Base-by-base conservation (phyloP, 2,113 vertebrate genomes). In the Bujurquina vittata region DNA sequence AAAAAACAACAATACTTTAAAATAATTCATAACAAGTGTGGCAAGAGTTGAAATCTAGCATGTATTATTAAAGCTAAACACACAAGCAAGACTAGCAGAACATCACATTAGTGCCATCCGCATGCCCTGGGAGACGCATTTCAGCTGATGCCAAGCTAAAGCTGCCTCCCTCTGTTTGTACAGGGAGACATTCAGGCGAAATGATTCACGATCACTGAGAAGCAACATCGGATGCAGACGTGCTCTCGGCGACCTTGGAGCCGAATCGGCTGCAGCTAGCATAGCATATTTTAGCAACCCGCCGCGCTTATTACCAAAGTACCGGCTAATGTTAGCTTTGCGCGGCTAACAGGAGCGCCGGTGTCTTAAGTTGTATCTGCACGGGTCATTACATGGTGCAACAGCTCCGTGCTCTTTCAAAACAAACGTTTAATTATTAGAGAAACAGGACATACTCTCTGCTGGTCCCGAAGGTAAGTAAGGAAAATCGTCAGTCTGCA, bases 401-500 rank as follows among this genome's bases (percentile, higher is more conserved):
- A 6, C 1, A 2, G 22, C 1, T 15, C 10, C 3, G 0, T 17
- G 15, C 2, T 31, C 3, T 6, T 2, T n/a, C 15, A 4, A 31
- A 58, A 29, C 3, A 33, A 3, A 18, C 37, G 10, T 52, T 23
- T 1, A 23, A 40, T 10, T 4, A 22, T 8, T 18, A 2, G 31
- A 26, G 7, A 61, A 23, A 81, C 20, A 10, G 1, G 58, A 3
- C 88, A 75, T 94, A 96, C 96, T 94, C 84, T 95, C 94, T 73
- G 83, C 92, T 61, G 74, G 83, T 33, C 95, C 95, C 59, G 95
- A 93, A 81, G 95, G 95, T 83, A 95, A 86, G 84, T 85, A 93
- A 33, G 94, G 94, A 88, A 95, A 94, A 88, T 94, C 91, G 46
- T 95, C 95, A 56, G 92, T 95, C 84, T 92, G 90, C 91, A 94